Percentiles rank a stretch among this genome's conserved stretches.
Conservation (phyloP, 2,888 invertebrate species). For the Elmis aenea region DNA sequence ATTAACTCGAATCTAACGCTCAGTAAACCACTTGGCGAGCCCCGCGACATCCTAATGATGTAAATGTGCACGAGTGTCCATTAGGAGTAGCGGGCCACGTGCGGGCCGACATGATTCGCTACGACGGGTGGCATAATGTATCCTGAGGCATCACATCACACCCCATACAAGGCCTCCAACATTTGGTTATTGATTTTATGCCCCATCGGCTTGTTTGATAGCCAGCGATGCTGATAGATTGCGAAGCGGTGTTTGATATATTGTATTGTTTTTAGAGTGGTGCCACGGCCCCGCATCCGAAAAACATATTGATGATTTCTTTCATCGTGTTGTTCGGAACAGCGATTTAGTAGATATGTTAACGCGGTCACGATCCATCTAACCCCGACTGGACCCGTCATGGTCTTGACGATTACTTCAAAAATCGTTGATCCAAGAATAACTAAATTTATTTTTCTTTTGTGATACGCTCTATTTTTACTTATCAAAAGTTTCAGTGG, state of each 20-base stretch:
- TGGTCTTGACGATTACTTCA: neutral
- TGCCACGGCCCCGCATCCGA: conserved; percentile 13
- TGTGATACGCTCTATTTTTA: too few species aligned
- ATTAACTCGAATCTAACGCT: neutral
- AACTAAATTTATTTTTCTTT: too few species aligned
- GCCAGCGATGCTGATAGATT: conserved; percentile 23
- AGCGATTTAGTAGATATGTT: conserved; percentile 11
- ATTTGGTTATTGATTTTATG: conserved; percentile 28
- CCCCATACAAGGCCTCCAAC: conserved; percentile 7
- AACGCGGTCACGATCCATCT: conserved; percentile 1
- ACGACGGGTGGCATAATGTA: conserved; percentile 28
- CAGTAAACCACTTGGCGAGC: conserved; percentile 8
- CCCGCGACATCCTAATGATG: conserved; percentile 11
- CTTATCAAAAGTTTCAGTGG: too few species aligned
- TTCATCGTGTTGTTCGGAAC: conserved; percentile 9
- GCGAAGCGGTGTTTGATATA: conserved; percentile 22
- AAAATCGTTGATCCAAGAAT: too few species aligned
- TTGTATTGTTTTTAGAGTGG: conserved; percentile 22
- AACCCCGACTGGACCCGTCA: neutral
- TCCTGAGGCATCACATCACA: conserved; percentile 22
- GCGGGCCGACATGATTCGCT: conserved; percentile 26
- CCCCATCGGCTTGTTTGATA: conserved; percentile 29
- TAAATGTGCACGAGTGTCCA: conserved; percentile 24
- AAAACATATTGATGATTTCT: conserved; percentile 19
- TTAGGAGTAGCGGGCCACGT: conserved; percentile 20